Conservation (phyloP, 2,797 vertebrate species). For the Paedocypris micromegethes region DNA sequence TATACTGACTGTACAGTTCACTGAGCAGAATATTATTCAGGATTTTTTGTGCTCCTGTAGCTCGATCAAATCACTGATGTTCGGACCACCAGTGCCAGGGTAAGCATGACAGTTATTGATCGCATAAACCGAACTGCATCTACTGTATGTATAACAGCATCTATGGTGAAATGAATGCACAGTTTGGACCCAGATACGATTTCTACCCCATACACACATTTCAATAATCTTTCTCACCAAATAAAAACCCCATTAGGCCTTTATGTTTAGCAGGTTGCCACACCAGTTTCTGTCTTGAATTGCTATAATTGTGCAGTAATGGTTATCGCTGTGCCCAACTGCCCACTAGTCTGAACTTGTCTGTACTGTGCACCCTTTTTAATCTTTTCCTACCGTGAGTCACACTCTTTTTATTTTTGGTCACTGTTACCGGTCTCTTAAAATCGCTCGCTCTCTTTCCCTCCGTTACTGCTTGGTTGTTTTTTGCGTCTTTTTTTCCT, state of each 20-base stretch:
- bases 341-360: conserved; percentile 20
- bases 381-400: conserved; percentile 15
- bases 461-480: conserved; percentile 7
- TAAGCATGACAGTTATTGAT: no score
- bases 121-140: no score
- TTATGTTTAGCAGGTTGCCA: neutral
- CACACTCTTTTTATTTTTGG: neutral
- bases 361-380: conserved; percentile 15
- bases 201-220: no score
- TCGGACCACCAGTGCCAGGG: no score
- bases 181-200: no score
- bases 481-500: conserved; percentile 14
- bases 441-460: neutral
- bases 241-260: neutral
- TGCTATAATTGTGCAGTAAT: conserved; percentile 20
- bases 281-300: neutral
- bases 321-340: neutral
- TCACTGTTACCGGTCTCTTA: conserved; percentile 3
- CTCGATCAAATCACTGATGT: no score
- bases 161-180: no score
- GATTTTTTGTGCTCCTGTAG: no score
- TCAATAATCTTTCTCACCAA: no score
- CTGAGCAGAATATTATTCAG: no score
- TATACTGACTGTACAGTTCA: no score
- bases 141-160: no score